Percentiles rank a stretch among this genome's conserved stretches.
These are phyloP conservation scores for human DNA, from an alignment of 2,113 vertebrate species.

Conservation along the genomic window DNA sequence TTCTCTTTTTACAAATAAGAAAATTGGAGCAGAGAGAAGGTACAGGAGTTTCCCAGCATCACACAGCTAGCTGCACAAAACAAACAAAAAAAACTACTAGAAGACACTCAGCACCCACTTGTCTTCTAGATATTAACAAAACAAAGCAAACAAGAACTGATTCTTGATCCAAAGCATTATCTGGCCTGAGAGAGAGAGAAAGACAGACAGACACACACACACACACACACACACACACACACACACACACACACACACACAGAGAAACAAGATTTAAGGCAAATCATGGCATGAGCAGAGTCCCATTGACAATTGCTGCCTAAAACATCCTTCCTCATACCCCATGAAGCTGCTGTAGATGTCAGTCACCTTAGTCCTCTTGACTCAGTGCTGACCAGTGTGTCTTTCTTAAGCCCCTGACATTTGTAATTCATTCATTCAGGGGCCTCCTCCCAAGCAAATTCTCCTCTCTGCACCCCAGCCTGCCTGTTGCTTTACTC, in stretches of 20 bases:
- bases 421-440: not conserved
- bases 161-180: not conserved
- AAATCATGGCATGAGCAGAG: not conserved
- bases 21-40: not conserved
- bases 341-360: not conserved
- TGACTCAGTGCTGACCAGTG: not conserved
- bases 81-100: not conserved
- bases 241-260: too few relatives aligned
- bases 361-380: too few relatives aligned
- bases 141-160: not conserved
- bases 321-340: not conserved
- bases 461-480: not conserved
- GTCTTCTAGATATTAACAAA: not conserved
- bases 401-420: not conserved
- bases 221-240: too few relatives aligned
- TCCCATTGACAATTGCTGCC: not conserved
- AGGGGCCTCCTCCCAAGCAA: not conserved
- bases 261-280: not conserved
- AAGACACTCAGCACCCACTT: not conserved
- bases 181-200: fast-evolving
- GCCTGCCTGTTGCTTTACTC: not conserved
- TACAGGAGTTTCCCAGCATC: not conserved
- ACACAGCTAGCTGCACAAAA: not conserved
- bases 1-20: not conserved
- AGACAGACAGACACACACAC: too few relatives aligned